A percentile compares a stretch with the other conserved stretches of the same genome.
These are phyloP conservation scores for Ancistrus triradiatus DNA, from an alignment of 2,113 vertebrate genomes.

Conservation along the genomic window DNA sequence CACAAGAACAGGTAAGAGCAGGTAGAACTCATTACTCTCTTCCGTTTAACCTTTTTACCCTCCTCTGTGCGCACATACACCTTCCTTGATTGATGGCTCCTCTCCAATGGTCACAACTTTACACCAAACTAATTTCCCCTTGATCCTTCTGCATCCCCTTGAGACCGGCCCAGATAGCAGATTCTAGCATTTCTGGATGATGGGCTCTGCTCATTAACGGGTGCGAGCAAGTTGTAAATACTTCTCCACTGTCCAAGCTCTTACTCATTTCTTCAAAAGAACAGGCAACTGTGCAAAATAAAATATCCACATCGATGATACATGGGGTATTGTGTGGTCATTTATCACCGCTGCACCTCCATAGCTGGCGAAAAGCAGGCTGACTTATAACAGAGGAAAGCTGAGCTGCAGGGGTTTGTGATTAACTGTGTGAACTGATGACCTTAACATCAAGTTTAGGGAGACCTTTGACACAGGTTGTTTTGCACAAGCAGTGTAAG, in stretches of 20 bases:
- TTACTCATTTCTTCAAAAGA: constrained; percentile 26
- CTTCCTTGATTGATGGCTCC: constrained; percentile 3
- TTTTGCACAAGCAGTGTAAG: too few species aligned
- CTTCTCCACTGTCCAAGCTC: constrained; percentile 17
- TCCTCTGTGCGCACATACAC: neutral
- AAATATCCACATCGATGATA: constrained; percentile 25
- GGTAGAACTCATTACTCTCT: neutral
- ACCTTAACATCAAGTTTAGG: constrained; percentile 4
- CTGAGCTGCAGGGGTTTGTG: neutral
- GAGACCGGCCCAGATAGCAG: constrained; percentile 19
- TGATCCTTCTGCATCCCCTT: constrained; percentile 28
- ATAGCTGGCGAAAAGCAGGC: constrained; percentile 5
- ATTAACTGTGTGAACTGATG: constrained; percentile 33
- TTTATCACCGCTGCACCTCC: constrained; percentile 30
- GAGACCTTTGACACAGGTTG: neutral
- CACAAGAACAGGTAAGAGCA: neutral
- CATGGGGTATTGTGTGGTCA: constrained; percentile 11
- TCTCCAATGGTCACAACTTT: neutral
- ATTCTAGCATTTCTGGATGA: constrained; percentile 21
- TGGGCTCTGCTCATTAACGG: constrained; percentile 14
- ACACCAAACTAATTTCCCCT: constrained; percentile 30
- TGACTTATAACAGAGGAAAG: constrained; percentile 1
- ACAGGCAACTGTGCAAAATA: constrained; percentile 27
- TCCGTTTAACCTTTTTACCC: neutral
- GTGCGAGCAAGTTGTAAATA: constrained; percentile 19